A percentile compares a stretch with the other conserved stretches of the same genome.
Conservation (phyloP, 2,797 vertebrate species). For the Lutjanus argentimaculatus region DNA sequence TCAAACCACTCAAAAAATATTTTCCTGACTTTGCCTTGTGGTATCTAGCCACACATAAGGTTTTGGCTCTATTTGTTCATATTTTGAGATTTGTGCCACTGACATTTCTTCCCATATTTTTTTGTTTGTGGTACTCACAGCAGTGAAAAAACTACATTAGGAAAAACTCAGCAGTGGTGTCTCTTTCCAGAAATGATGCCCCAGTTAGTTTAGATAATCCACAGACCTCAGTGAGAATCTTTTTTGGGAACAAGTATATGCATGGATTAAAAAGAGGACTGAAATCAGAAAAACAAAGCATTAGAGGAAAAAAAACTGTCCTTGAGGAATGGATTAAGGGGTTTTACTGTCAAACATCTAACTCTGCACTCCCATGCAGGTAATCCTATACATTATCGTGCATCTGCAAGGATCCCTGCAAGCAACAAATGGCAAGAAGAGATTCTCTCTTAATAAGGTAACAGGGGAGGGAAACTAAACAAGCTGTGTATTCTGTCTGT, state of each 20-base stretch:
- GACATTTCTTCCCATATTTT: too few species aligned
- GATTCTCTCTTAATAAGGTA: conserved; percentile 57
- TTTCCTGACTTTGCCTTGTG: neutral
- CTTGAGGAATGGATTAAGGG: conserved; percentile 6
- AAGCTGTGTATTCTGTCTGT: conserved; percentile 6
- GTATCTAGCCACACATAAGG: neutral
- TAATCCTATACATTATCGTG: conserved; percentile 22
- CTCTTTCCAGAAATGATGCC: conserved; percentile 14
- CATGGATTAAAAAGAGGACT: conserved; percentile 9
- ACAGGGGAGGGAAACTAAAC: conserved; percentile 52
- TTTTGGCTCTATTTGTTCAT: neutral
- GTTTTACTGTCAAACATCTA: conserved; percentile 15
- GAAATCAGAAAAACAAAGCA: conserved; percentile 14
- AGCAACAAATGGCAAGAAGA: conserved; percentile 40
- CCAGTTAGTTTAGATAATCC: conserved; percentile 28
- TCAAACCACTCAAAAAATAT: neutral
- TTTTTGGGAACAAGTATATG: neutral
- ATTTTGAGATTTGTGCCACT: neutral
- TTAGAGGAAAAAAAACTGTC: neutral
- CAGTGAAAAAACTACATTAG: neutral
- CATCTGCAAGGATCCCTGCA: conserved; percentile 28
- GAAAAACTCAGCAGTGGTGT: conserved; percentile 2
- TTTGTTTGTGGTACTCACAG: neutral
- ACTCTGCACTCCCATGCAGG: conserved; percentile 13
- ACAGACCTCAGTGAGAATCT: neutral